Conservation (phyloP, 2,888 invertebrate genomes). For the Drosophila prolongata region DNA sequence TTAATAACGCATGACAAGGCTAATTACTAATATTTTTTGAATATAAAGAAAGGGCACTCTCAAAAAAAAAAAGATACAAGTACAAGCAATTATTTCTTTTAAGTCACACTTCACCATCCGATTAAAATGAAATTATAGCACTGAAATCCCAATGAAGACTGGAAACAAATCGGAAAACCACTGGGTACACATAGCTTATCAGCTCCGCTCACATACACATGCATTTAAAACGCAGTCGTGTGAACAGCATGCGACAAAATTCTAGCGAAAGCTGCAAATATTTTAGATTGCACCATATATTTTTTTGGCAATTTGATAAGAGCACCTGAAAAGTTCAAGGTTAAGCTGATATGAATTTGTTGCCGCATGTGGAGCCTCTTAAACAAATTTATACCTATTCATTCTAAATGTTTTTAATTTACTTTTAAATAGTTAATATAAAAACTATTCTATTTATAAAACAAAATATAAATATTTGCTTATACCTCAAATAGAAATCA, state of each 20-base stretch:
- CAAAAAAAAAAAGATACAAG: too few species aligned
- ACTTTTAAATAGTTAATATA: too few species aligned
- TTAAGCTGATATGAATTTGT: conserved; percentile 51
- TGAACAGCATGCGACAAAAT: conserved; percentile 38
- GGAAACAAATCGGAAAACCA: conserved; percentile 45
- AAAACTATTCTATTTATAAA: not conserved
- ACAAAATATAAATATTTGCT: not conserved
- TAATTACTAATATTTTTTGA: too few species aligned
- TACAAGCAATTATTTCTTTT: too few species aligned
- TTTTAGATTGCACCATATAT: not conserved
- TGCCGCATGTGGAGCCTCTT: not conserved
- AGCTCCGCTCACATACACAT: conserved; percentile 46
- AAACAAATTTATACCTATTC: not conserved
- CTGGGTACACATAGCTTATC: conserved; percentile 39
- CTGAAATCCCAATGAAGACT: conserved; percentile 53
- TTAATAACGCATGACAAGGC: too few species aligned
- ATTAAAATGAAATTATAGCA: conserved; percentile 40
- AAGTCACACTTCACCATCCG: not conserved
- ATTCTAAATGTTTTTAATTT: too few species aligned
- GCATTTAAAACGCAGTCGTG: conserved; percentile 33
- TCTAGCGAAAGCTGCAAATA: conserved; percentile 46
- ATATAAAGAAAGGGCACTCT: too few species aligned
- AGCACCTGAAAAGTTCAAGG: conserved; percentile 50
- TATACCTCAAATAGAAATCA: not conserved
- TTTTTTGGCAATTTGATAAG: conserved; percentile 49